Base-by-base conservation (phyloP, 2,888 invertebrate genomes). In the Pandemis corylana region DNA sequence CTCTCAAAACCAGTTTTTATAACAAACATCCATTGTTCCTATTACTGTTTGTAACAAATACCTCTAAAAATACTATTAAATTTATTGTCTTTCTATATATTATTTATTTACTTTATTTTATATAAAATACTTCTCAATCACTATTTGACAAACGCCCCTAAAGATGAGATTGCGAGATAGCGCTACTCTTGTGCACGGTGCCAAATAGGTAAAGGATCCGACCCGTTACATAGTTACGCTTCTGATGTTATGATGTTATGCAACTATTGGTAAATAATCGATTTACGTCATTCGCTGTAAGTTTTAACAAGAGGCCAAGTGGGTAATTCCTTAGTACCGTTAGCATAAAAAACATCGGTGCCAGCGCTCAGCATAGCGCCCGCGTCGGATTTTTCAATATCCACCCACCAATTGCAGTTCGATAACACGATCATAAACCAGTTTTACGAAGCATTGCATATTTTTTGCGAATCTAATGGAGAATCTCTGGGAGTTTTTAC, bases 261-360 rank as follows among this genome's bases (percentile, higher is more conserved):
- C 7, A 20, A 56, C 7, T 7, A 7, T 9, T 7, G 15, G 15
- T 49, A 15, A 56, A 15, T 6, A 20, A 56, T 56, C 7, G 53
- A 20, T 56, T 20, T 15, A 20, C 15, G 59, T 56, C 15, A 56
- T 7, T 59, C 15, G 90, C 90, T 92, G 72, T 15, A 68, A 46
- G 71, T 73, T 67, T 36, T 70, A 83, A 79, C 82, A 85, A 82
- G 84, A 83, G 84, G 90, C 87, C 89, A 94, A 92, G 83, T 93
- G 82, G 93, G 93, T 92, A 93, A 92, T 89, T 88, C 86, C 87
- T 87, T 87, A 84, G 84, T 84, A 83, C 84, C 82, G 84, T 88
- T 85, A 89, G 88, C 88, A 89, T 85, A 15, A 70, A 15, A 70
- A 84, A 89, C 84, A 90, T 90, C 88, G 89, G 86, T 49, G 49